Base-by-base conservation (phyloP, 2,113 vertebrate genomes). In the Sisor rabdophorus region DNA sequence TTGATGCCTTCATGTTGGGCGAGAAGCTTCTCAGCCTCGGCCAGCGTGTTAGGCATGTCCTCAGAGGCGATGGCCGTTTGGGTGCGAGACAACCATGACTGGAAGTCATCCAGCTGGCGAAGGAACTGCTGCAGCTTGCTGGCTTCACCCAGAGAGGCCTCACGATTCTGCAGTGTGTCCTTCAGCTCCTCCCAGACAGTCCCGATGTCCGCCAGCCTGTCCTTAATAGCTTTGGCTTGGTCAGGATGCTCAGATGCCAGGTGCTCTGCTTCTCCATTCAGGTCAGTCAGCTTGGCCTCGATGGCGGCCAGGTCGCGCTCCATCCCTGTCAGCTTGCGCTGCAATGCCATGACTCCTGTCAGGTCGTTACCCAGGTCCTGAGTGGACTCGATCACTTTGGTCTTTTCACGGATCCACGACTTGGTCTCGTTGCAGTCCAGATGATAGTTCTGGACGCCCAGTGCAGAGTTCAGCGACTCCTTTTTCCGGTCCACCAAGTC, bases 361-460 rank as follows among this genome's bases (percentile, higher is more conserved):
- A 99, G 91, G 86, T 99, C 97, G 0, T 99, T 99, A 24, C 97
- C 97, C 83, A 99, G 91, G 85, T 98, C 97, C 84, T 99, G 97
- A 0, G 97, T 99, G 24, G 97, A 99, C 87, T 99, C 97, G 0
- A 99, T 99, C 58, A 99, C 95, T 92, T 99, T 99, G 88, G 97
- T 99, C 90, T 99, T 99, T 88, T 99, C 97, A 32, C 95, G 94
- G 87, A 99, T 99, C 97, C 97, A 99, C 53, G 97, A 98, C 84
- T 99, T 99, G 86, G 97, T 99, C 89, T 99, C 97, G 5, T 99
- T 99, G 79, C 97, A 96, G 85, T 99, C 97, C 3, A 99, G 94
- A 84, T 99, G 96, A 87, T 98, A 99, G 90, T 99, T 99, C 90
- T 99, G 97, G 78, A 99, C 96, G 52, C 97, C 98, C 82, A 99